Evolutionary conservation across 2,888 invertebrate genomes (phyloP), one percentile per base, ranked within the genome.

Genomic region (Pristionchus mayeri): DNA sequence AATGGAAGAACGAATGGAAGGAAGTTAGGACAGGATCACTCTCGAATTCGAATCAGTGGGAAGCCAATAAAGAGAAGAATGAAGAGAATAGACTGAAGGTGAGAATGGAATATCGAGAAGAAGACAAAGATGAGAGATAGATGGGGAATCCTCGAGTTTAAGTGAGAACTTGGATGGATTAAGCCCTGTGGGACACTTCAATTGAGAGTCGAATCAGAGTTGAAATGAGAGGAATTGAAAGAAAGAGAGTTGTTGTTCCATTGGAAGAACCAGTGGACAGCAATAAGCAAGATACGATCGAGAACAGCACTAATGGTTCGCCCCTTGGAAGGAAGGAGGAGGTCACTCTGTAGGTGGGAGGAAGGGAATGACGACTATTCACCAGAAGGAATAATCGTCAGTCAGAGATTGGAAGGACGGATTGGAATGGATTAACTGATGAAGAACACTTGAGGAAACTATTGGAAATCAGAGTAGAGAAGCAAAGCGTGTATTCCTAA

Each of bases 231-330:
- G 40, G 71, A 71, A 24, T 34, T 63, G 30, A 34, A 34, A 34
- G 7, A 44, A 40, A 7, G 71, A 44, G 30, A 71, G 71, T 71
- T 71, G 71, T 71, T 71, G 44, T 40, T 67, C 63, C 63, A 63
- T 63, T 63, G 63, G 63, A 63, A 63, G 11, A 40, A 40, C n/a
- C 24, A 71, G 37, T 9, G 21, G 37, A 71, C n/a, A 63, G 30
- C 30, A 63, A 63, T 63, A 40, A 71, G 71, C 37, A 44, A 71
- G 71, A 71, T 71, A 44, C 71, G 71, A 71, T 71, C 71, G 63
- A 34, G 63, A 63, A 44, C 16, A 24, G 30, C 71, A 24, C 71
- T 44, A 71, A 71, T 71, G 40, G 71, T 71, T 71, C 71, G 34
- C 34, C 67, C 37, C 34, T 30, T 63, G 34, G 27, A 63, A 21